phyloP scores from a whole-genome alignment of 2,888 invertebrate genomes.

The Coenonympha arcania region DNA sequence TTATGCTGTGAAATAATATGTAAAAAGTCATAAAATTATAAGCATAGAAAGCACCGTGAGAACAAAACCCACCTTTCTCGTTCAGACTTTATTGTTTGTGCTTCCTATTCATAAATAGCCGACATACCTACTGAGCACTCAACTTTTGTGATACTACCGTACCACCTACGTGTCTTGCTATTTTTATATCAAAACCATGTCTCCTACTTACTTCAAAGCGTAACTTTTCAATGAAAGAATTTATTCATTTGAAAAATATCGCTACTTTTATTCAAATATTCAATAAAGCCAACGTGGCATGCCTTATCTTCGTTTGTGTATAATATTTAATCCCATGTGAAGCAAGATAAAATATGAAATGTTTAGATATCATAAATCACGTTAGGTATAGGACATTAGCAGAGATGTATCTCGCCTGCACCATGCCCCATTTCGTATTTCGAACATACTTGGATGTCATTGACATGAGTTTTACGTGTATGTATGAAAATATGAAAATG shows the following conservation, averaged over 20 bases:
- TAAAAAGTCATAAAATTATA: too few relatives aligned
- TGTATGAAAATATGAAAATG: too few relatives aligned
- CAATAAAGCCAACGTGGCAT: not conserved
- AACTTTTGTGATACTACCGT: too few relatives aligned
- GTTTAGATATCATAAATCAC: conserved; percentile 15
- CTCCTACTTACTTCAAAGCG: not conserved
- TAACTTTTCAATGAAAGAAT: not conserved
- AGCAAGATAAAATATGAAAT: conserved; percentile 2
- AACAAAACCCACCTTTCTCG: too few relatives aligned
- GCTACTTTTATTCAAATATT: not conserved
- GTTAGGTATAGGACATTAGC: conserved; percentile 11
- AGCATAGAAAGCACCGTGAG: too few relatives aligned
- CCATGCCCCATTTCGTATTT: conserved; percentile 15
- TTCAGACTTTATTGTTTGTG: not conserved
- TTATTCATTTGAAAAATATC: not conserved
- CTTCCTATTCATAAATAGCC: not conserved
- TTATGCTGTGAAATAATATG: too few relatives aligned
- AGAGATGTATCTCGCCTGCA: conserved; percentile 19
- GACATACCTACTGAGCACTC: not conserved
- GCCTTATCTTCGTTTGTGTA: not conserved
- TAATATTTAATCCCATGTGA: not conserved
- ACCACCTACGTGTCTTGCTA: not conserved
- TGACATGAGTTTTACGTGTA: conserved; percentile 7
- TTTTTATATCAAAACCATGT: not conserved
- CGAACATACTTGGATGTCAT: conserved; percentile 12